Percentiles rank a stretch among this genome's conserved stretches.
Evolutionary conservation across 2,113 vertebrate species (phyloP).

Genomic region (Canis aureus): DNA sequence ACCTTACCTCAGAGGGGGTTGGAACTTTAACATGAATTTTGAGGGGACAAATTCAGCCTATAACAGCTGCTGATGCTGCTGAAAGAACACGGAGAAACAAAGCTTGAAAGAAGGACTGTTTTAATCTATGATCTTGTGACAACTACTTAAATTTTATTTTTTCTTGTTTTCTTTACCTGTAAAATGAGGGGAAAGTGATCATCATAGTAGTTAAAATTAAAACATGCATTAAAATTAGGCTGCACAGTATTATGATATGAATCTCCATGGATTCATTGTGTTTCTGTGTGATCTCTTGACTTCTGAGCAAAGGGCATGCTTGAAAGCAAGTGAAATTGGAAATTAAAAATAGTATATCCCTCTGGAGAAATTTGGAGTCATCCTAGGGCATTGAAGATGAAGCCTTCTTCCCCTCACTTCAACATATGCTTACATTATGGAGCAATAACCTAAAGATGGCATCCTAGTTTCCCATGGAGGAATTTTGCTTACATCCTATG

Average conservation of each 20-base stretch:
- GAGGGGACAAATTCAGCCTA: neutral
- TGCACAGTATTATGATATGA: neutral
- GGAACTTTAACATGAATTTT: neutral
- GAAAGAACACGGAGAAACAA: neutral
- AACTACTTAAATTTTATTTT: neutral
- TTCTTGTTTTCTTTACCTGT: neutral
- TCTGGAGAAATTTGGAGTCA: neutral
- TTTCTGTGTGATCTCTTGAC: neutral
- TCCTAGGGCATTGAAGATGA: neutral
- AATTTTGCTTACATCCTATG: neutral
- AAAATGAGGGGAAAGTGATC: neutral
- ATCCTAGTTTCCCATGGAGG: neutral
- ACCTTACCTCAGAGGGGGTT: neutral
- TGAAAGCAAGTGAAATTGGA: neutral
- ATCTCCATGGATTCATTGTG: neutral
- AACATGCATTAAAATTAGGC: neutral
- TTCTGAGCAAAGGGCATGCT: slow-evolving; percentile 8
- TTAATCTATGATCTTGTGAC: neutral
- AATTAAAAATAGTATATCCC: neutral
- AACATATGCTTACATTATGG: neutral
- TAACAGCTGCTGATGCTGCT: neutral
- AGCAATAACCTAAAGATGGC: neutral
- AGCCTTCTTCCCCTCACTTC: neutral
- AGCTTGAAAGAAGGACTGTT: neutral
- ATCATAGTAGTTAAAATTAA: neutral